Evolutionary conservation across 1,140 invertebrate genomes (phyloP).

Genomic region (Aplysia californica): DNA sequence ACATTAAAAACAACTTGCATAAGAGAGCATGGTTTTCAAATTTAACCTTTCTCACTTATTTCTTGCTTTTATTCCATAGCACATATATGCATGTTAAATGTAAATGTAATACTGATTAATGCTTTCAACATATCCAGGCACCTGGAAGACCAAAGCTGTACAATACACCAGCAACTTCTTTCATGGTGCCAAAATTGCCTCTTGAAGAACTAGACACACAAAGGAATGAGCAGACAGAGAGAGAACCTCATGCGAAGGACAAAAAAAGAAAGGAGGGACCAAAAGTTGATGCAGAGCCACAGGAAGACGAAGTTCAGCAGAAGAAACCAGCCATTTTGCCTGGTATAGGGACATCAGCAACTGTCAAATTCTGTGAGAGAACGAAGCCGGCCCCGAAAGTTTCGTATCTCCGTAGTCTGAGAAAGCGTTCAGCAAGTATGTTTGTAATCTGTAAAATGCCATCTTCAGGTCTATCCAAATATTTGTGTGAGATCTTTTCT

Average conservation of each 20-base stretch:
- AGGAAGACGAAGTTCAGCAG: neutral
- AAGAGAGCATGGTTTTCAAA: too few relatives aligned
- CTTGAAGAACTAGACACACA: neutral
- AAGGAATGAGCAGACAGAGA: neutral
- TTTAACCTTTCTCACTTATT: too few relatives aligned
- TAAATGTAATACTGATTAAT: too few relatives aligned
- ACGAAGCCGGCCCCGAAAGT: constrained; percentile 41
- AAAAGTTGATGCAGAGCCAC: neutral
- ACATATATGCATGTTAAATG: too few relatives aligned
- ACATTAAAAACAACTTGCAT: too few relatives aligned
- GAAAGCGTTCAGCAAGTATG: too few relatives aligned
- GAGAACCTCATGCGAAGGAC: neutral
- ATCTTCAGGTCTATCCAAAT: too few relatives aligned
- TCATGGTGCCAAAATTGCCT: neutral
- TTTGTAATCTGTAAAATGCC: too few relatives aligned
- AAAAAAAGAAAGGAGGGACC: neutral
- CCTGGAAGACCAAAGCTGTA: constrained; percentile 19
- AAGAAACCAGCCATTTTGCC: constrained; percentile 51
- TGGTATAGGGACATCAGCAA: constrained; percentile 44
- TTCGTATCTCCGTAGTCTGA: constrained; percentile 28
- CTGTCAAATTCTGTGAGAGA: constrained; percentile 41
- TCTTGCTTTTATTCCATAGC: too few relatives aligned
- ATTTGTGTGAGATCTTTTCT: too few relatives aligned
- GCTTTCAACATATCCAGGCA: too few relatives aligned
- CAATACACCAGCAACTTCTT: constrained; percentile 17